Base-by-base conservation (phyloP, 1,140 invertebrate genomes). In the Zaprionus gabonicus region DNA sequence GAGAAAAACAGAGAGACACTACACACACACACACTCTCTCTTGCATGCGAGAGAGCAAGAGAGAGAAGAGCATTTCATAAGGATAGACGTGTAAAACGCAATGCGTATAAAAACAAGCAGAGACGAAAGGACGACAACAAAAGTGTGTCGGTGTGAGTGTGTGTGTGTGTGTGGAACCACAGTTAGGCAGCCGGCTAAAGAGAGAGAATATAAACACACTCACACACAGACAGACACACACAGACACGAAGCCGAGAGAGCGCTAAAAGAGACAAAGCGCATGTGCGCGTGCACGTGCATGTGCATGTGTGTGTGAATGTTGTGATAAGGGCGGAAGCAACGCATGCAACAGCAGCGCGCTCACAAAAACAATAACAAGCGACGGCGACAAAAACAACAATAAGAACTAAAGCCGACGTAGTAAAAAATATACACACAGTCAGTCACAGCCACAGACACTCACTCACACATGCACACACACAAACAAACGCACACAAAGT, bases 61-160 rank as follows among this genome's bases (percentile, higher is more conserved):
- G 59, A 63, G 63, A 55, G 25, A 56, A 49, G 34, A 66, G 20
- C 20, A 38, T 38, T 71, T 69, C 46, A 68, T 88, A 76, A 80
- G 85, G 85, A 88, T 85, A 88, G 85, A 88, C 85, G 44, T 81
- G 72, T 76, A 82, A 90, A 82, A 81, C 81, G 79, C 76, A 88
- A 81, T 85, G 81, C 79, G 85, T 88, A 88, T 88, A 88, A 88
- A 88, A 88, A 88, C 85, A 88, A 72, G 76, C 71, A 76, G 57
- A 79, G 57, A 76, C 57, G 62, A 80, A 80, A 79, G 81, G 84
- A 90, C 80, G 71, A 78, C 51, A 74, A 68, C 78, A 83, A 88
- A 72, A 77, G 56, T 62, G n/a, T 36, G 28, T 10, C 31, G 27
- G 31, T 34, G 31, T 34, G 31, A 3, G 31, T 0, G 7, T 38